Conservation (phyloP, 2,888 invertebrate species). For the Meghimatium bilineatum region DNA sequence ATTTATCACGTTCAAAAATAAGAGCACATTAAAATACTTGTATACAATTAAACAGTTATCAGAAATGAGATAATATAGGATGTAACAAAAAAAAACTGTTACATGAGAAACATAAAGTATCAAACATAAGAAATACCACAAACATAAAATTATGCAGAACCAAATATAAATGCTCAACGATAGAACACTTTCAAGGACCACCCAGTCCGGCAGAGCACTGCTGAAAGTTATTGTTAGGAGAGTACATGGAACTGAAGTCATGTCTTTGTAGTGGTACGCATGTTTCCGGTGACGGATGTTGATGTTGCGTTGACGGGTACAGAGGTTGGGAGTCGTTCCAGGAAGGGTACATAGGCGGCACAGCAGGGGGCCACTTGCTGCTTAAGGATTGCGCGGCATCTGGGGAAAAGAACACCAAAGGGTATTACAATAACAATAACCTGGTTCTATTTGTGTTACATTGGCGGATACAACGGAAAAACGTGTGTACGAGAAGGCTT, state of each 20-base stretch:
- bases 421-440: neutral
- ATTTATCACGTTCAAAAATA: too few species aligned
- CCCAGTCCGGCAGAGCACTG: slow-evolving; percentile 48
- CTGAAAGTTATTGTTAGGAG: slow-evolving; percentile 45
- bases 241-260: slow-evolving; percentile 44
- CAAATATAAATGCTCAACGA: neutral
- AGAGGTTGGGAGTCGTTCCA: slow-evolving; percentile 53
- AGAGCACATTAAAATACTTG: too few species aligned
- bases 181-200: slow-evolving; percentile 15
- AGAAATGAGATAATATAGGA: too few species aligned
- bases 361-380: slow-evolving; percentile 52
- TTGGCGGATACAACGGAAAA: neutral
- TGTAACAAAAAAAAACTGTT: too few species aligned
- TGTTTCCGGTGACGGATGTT: slow-evolving; percentile 46
- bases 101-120: neutral
- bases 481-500: neutral
- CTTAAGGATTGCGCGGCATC: slow-evolving; percentile 53
- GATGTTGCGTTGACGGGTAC: slow-evolving; percentile 46
- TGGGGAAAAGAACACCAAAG: slow-evolving; percentile 19
- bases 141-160: neutral
- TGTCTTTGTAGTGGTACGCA: slow-evolving; percentile 46
- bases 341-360: slow-evolving; percentile 51
- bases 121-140: neutral
- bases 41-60: too few species aligned
- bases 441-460: neutral